These are phyloP conservation scores for Dicranocentrus wangi DNA, from an alignment of 2,888 invertebrate genomes.

Conservation along the genomic window DNA sequence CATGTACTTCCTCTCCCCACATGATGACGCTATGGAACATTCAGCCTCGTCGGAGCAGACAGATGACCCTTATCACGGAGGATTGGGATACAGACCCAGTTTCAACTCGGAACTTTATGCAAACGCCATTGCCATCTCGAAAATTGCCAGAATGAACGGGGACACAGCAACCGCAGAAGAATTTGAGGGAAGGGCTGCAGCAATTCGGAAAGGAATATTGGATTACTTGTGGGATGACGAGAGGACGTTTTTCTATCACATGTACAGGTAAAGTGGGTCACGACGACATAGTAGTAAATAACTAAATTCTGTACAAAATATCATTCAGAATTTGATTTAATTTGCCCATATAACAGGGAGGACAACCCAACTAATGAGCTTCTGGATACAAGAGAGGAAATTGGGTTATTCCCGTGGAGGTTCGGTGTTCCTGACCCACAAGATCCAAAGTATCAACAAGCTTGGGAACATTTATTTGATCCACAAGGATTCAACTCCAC, in stretches of 20 bases:
- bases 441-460: constrained; percentile 56
- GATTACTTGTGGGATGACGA: constrained; percentile 69
- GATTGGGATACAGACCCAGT: constrained; percentile 70
- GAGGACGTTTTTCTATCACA: constrained; percentile 69
- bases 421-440: constrained; percentile 63
- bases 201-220: constrained; percentile 58
- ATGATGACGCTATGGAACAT: constrained; percentile 71
- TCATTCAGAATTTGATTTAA: neutral
- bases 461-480: constrained; percentile 68
- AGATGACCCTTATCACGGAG: constrained; percentile 69
- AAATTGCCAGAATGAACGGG: constrained; percentile 66
- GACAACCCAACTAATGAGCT: constrained; percentile 68
- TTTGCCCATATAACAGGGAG: constrained; percentile 57
- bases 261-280: constrained; percentile 57
- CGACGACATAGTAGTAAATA: no score
- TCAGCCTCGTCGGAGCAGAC: constrained; percentile 69
- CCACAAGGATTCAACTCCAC: constrained; percentile 66
- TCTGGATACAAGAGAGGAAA: constrained; percentile 70
- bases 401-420: constrained; percentile 71
- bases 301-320: no score
- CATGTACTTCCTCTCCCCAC: constrained; percentile 69
- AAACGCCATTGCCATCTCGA: constrained; percentile 69
- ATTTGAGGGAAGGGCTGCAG: constrained; percentile 59
- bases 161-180: constrained; percentile 58
- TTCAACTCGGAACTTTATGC: constrained; percentile 71